These are phyloP conservation scores for Netta rufina DNA, from an alignment of 2,797 vertebrate species.

Conservation along the genomic window DNA sequence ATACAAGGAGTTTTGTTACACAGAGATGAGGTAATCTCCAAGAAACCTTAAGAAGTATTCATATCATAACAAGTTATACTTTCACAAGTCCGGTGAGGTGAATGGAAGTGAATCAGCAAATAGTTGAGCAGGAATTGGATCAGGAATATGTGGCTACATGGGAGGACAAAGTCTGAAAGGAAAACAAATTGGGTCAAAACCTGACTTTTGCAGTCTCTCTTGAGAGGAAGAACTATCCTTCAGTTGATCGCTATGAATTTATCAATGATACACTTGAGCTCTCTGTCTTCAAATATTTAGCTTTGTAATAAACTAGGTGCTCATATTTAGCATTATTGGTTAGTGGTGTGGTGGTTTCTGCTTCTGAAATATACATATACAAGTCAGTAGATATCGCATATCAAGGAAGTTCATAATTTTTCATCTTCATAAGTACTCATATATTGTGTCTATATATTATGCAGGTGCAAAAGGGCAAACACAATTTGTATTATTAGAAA, in stretches of 20 bases:
- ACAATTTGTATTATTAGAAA: neutral
- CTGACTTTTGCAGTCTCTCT: neutral
- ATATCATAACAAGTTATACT: neutral
- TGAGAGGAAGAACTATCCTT: neutral
- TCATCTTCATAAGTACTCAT: neutral
- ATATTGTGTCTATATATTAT: neutral
- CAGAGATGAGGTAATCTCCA: neutral
- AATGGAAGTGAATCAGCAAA: neutral
- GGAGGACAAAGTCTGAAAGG: neutral
- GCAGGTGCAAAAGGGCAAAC: neutral
- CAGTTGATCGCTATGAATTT: neutral
- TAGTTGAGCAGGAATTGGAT: neutral
- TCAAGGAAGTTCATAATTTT: neutral
- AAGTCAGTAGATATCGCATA: neutral
- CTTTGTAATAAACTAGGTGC: neutral
- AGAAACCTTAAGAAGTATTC: neutral
- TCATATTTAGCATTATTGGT: neutral
- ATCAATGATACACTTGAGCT: rapidly evolving
- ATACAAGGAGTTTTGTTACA: neutral
- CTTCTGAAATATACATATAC: neutral
- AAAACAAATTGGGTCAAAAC: neutral
- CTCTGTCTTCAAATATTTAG: neutral
- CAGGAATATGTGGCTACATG: neutral
- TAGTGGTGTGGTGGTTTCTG: neutral
- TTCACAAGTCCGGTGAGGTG: neutral